phyloP scores from a whole-genome alignment of 2,888 invertebrate species.

The Lepeophtheirus nordmannii region DNA sequence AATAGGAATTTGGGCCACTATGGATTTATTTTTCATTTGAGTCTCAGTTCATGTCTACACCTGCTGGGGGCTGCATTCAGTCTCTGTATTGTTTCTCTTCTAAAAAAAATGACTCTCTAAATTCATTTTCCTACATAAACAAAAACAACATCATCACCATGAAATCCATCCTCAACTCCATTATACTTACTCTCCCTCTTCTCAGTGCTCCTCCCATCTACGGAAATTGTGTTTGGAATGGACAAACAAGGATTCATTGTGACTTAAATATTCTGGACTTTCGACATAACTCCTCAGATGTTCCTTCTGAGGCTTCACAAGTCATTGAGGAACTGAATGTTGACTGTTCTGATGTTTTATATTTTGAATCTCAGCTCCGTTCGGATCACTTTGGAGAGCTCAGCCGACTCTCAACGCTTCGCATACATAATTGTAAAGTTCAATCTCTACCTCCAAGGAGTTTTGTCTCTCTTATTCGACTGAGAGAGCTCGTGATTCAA shows the following conservation, averaged over 20 bases:
- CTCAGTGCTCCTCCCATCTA: too few species aligned
- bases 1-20: background rate
- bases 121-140: background rate
- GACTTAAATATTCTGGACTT: slow-evolving; percentile 18
- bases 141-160: background rate
- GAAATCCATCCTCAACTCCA: too few species aligned
- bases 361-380: slow-evolving; percentile 20
- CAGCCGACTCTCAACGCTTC: background rate
- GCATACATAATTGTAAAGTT: slow-evolving; percentile 10
- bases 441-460: slow-evolving; percentile 5
- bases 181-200: too few species aligned
- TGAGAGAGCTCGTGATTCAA: slow-evolving; percentile 6
- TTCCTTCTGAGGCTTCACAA: slow-evolving; percentile 9
- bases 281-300: slow-evolving; percentile 15
- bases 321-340: background rate
- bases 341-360: slow-evolving; percentile 18
- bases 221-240: slow-evolving; percentile 10
- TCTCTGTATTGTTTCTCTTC: background rate
- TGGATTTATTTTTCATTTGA: slow-evolving; percentile 1
- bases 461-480: slow-evolving; percentile 12
- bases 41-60: background rate
- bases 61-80: background rate
- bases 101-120: background rate
- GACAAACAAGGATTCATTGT: slow-evolving; percentile 8
- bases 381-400: slow-evolving; percentile 20